Evolutionary conservation across 2,888 invertebrate species (phyloP).

Genomic region (Eurytoma californica): DNA sequence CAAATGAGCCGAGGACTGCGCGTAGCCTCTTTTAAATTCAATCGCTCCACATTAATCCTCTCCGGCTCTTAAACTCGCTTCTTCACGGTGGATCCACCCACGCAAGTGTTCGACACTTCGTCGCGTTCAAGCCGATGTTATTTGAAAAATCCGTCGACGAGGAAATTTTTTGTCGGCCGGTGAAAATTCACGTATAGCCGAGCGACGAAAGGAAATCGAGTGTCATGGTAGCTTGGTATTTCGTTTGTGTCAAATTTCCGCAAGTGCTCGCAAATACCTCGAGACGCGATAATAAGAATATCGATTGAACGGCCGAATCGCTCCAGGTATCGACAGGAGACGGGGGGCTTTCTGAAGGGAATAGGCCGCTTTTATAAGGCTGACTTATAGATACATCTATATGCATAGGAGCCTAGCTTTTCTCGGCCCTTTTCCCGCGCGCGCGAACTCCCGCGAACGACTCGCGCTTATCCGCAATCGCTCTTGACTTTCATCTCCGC

Average conservation of each 20-base stretch:
- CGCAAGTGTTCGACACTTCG: neutral
- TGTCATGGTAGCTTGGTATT: too few species aligned
- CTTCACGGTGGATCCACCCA: neutral
- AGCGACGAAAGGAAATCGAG: slow-evolving; percentile 11
- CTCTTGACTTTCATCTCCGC: slow-evolving; percentile 50
- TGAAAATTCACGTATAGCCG: neutral
- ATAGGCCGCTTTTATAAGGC: slow-evolving; percentile 28
- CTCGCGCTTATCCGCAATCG: slow-evolving; percentile 43
- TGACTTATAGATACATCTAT: slow-evolving; percentile 17
- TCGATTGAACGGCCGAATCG: slow-evolving; percentile 24
- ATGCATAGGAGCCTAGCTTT: slow-evolving; percentile 24
- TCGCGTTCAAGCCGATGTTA: neutral
- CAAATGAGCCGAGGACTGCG: slow-evolving; percentile 65
- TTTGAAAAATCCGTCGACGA: too few species aligned
- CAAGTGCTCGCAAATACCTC: neutral
- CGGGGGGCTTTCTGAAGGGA: neutral
- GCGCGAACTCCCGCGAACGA: neutral
- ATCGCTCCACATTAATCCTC: neutral
- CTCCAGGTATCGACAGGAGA: neutral
- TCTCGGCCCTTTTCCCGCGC: neutral
- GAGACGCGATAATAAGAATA: slow-evolving; percentile 12
- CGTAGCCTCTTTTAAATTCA: neutral
- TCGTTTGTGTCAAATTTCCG: too few species aligned
- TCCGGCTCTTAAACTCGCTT: neutral
- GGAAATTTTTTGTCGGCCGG: too few species aligned